These are phyloP conservation scores for Serilophus lunatus DNA, from an alignment of 2,113 vertebrate genomes.

Conservation along the genomic window DNA sequence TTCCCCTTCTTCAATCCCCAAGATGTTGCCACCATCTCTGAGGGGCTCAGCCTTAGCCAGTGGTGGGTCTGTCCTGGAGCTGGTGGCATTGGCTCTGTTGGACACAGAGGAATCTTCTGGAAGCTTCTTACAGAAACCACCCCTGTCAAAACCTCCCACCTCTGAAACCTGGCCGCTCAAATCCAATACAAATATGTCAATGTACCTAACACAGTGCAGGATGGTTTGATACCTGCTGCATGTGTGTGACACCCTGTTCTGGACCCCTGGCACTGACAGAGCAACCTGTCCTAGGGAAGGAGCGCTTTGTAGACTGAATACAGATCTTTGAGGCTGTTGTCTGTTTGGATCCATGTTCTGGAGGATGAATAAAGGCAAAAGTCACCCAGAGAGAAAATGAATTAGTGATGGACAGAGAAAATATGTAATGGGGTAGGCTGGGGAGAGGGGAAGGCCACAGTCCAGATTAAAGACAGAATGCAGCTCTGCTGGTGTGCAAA, in stretches of 20 bases:
- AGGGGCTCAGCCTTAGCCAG: not conserved
- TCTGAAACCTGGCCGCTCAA: not conserved
- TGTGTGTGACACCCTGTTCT: not conserved
- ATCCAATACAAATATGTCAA: not conserved
- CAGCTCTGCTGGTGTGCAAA: not conserved
- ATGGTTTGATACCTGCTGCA: not conserved
- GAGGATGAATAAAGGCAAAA: not conserved
- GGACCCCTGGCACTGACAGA: not conserved
- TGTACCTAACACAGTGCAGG: accelerated
- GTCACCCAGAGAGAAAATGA: not conserved
- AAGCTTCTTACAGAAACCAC: not conserved
- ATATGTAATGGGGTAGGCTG: not conserved
- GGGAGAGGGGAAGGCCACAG: not conserved
- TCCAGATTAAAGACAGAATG: not conserved
- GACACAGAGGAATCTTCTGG: not conserved
- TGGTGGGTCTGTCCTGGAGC: not conserved
- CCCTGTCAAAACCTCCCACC: accelerated
- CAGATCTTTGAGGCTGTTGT: not conserved
- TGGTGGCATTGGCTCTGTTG: not conserved
- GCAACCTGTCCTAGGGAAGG: not conserved
- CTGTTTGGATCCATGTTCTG: not conserved
- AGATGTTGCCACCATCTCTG: not conserved
- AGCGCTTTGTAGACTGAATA: not conserved
- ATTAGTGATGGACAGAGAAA: not conserved
- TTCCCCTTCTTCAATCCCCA: not conserved